A percentile compares a stretch with the other conserved stretches of the same genome.
Conservation (phyloP, 1,140 invertebrate genomes). For the Popillia japonica region DNA sequence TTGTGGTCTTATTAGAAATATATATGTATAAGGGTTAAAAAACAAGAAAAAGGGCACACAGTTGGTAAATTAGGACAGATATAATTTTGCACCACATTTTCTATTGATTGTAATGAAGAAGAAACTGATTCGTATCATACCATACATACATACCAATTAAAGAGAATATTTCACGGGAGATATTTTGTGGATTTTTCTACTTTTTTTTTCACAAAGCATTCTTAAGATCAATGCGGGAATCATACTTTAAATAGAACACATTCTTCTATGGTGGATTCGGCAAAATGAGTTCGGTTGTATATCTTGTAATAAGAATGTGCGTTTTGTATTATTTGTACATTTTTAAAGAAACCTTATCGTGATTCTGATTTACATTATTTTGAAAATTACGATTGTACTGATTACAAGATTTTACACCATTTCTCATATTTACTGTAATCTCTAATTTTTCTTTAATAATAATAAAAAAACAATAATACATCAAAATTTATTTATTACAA, state of each 20-base stretch:
- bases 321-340: no score
- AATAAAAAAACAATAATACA: neutral
- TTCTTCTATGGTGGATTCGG: no score
- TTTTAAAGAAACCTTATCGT: no score
- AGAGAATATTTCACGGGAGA: neutral
- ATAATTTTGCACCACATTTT: neutral
- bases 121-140: neutral
- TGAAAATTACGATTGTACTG: no score
- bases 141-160: no score
- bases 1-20: conserved; percentile 27
- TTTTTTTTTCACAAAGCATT: neutral
- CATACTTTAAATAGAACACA: no score
- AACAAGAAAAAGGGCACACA: neutral
- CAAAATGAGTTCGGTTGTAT: no score
- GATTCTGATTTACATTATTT: no score
- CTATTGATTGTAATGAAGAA: conserved; percentile 1
- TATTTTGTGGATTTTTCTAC: neutral
- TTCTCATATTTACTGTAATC: no score
- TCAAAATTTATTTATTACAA: neutral
- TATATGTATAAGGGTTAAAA: neutral
- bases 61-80: neutral
- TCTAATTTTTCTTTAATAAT: neutral
- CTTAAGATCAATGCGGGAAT: no score
- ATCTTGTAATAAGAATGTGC: no score
- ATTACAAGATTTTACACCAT: no score